phyloP scores from a whole-genome alignment of 2,797 vertebrate genomes.

The Microctenopoma lineatum region DNA sequence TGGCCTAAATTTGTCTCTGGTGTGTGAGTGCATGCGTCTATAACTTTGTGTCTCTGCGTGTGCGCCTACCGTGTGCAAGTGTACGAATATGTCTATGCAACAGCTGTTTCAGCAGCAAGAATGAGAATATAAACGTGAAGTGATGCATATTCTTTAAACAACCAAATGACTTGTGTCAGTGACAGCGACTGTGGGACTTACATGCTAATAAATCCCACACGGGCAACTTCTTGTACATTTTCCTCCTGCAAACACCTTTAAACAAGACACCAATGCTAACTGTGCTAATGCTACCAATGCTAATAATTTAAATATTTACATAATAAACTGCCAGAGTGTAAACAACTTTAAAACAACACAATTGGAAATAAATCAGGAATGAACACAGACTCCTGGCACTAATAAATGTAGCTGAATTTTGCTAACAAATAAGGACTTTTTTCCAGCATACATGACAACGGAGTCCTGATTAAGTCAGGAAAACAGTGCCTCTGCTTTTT shows the following conservation, averaged over 20 bases:
- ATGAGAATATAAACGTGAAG: no score
- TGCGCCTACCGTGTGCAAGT: neutral
- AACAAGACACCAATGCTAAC: slow-evolving; percentile 6
- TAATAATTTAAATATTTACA: no score
- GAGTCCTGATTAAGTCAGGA: slow-evolving; percentile 14
- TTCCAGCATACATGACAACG: neutral
- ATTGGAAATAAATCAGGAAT: neutral
- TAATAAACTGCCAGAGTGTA: no score
- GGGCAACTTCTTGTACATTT: neutral
- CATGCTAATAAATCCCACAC: slow-evolving; percentile 1
- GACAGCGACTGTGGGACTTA: neutral
- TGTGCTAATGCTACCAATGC: no score
- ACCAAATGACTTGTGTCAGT: neutral
- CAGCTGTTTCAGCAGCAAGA: no score
- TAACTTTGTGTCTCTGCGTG: neutral
- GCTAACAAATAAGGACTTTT: neutral
- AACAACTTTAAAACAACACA: neutral
- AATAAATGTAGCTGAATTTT: neutral
- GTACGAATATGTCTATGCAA: no score
- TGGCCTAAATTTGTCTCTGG: slow-evolving; percentile 62
- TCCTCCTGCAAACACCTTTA: slow-evolving; percentile 1
- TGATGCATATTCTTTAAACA: no score
- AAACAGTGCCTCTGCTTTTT: slow-evolving; percentile 15
- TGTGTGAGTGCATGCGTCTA: slow-evolving; percentile 5
- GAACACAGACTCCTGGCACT: neutral